Base-by-base conservation (phyloP, 2,888 invertebrate species). In the Napeogenes sylphis region DNA sequence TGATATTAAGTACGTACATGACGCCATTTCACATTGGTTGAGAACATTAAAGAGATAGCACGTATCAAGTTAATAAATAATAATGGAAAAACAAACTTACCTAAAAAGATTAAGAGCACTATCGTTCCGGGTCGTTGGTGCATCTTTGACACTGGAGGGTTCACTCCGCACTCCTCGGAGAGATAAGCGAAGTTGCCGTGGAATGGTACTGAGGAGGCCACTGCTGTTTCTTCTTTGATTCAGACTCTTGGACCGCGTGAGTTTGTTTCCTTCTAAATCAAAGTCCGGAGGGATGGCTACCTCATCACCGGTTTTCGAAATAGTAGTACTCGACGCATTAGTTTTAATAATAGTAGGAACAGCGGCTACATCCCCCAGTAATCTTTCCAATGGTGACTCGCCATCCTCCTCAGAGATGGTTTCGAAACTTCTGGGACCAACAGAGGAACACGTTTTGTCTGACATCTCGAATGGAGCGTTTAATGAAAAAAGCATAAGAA, bases 161-260 rank as follows among this genome's bases (percentile, higher is more conserved):
- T 91, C 82, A 76, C 92, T 85, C 75, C 90, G 80, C 73, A 92
- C 83, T 55, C 85, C 92, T 58, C 91, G 86, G 63, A 92, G 84
- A 55, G 92, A 91, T 66, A 87, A 83, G 68, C 91, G 82, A 71
- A 91, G 84, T 73, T 90, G 91, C 74, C 87, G 86, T 68, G 92
- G 91, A 71, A 92, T 85, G 46, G 92, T 85, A 62, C 89, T 90
- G 68, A 92, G 83, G 46, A 93, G 82, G 68, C 92, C 92, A 59
- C 91, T 89, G 75, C 88, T 90, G 72, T 85, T 88, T 75, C 88
- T 85, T 61, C 89, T 83, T 73, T 88, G 90, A 73, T 87, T 90
- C 65, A 90, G 79, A 73, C 90, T 91, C 76, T 89, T 91, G 55
- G 91, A 90, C 60, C 90, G 82, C 69, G 84, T 88, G 74, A 91